phyloP scores from a whole-genome alignment of 1,140 invertebrate genomes.

The Lerema accius region DNA sequence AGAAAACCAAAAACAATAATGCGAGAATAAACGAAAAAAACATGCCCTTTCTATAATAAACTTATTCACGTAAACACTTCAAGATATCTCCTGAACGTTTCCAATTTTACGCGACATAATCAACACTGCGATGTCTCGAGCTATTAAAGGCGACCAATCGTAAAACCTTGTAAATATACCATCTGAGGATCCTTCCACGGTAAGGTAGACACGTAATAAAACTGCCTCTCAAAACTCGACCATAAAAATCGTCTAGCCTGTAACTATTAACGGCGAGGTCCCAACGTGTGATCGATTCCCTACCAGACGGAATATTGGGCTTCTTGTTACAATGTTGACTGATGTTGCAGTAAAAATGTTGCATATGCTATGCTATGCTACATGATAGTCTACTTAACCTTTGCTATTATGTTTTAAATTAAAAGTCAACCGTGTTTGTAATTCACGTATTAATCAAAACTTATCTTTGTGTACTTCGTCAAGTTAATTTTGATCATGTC shows the following conservation, averaged over 20 bases:
- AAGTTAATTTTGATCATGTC: no score
- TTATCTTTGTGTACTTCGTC: no score
- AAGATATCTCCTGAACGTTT: not conserved
- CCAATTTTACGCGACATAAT: not conserved
- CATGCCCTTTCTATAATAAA: no score
- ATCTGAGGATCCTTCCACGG: not conserved
- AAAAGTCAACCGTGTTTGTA: no score
- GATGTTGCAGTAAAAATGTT: no score
- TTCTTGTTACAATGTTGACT: not conserved
- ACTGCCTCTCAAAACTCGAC: constrained; percentile 24
- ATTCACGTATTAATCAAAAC: no score
- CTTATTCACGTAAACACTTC: not conserved
- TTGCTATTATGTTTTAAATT: no score
- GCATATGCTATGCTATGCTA: no score
- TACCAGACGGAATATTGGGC: not conserved
- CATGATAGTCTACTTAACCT: no score
- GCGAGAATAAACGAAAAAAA: no score
- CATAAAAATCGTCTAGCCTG: constrained; percentile 31
- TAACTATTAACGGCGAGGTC: constrained; percentile 5
- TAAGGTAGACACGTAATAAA: constrained; percentile 30
- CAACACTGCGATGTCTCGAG: not conserved
- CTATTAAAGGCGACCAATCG: constrained; percentile 23
- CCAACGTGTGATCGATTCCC: not conserved
- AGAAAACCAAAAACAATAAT: no score
- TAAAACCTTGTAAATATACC: constrained; percentile 21